Conservation (phyloP, 2,888 invertebrate genomes). For the Ceraclea dissimilis region DNA sequence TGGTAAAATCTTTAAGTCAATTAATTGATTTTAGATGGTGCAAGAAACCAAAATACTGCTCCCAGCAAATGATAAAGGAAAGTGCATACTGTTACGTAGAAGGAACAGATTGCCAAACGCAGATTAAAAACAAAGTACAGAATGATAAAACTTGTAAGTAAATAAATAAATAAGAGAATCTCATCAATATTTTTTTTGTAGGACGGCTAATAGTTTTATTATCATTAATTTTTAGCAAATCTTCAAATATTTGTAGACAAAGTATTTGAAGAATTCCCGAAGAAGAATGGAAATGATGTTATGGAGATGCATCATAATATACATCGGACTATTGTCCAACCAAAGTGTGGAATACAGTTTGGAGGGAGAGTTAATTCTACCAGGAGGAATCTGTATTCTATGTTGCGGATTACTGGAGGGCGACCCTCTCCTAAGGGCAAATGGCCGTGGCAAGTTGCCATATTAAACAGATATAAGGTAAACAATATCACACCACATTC, state of each 20-base stretch:
- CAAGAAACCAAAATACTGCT: constrained; percentile 64
- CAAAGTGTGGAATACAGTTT: constrained; percentile 19
- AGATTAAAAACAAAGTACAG: constrained; percentile 44
- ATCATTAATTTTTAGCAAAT: constrained; percentile 13
- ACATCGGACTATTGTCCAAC: constrained; percentile 5
- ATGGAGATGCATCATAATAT: constrained; percentile 10
- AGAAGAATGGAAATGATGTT: constrained; percentile 18
- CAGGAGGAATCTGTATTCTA: constrained; percentile 40
- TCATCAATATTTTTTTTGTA: background rate
- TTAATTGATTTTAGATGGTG: constrained; percentile 67
- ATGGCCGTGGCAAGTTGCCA: constrained; percentile 95
- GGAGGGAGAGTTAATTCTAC: constrained; percentile 25
- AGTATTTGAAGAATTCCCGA: constrained; percentile 19
- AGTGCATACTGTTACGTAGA: constrained; percentile 80
- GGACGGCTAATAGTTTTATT: background rate
- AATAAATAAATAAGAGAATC: no score
- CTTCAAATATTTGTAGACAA: constrained; percentile 23
- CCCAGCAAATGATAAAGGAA: constrained; percentile 69
- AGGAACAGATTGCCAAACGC: constrained; percentile 72
- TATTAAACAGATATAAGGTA: constrained; percentile 76
- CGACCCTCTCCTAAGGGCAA: constrained; percentile 68
- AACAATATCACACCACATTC: no score
- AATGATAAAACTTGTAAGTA: constrained; percentile 27
- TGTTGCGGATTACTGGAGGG: constrained; percentile 83
- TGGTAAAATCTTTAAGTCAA: no score